Conservation (phyloP, 1,140 invertebrate genomes). For the Globodera ellingtonae region DNA sequence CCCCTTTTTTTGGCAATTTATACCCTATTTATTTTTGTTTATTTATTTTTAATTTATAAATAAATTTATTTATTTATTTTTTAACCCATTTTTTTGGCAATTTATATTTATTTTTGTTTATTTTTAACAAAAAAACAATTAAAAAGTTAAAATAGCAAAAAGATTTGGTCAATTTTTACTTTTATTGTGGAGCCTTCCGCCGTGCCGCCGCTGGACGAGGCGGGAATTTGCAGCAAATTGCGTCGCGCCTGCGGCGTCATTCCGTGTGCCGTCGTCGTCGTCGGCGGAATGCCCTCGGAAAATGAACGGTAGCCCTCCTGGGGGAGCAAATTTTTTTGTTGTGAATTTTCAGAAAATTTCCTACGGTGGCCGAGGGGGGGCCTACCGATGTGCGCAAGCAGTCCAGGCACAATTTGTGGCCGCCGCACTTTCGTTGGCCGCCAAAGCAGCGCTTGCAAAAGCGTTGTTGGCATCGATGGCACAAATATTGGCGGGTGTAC, state of each 20-base stretch:
- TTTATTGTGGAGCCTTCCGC: conserved; percentile 7
- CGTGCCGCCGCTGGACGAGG: not conserved
- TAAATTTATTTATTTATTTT: not conserved
- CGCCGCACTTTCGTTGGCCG: conserved; percentile 27
- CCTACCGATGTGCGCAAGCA: not conserved
- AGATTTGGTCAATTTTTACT: not conserved
- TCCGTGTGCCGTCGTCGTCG: not conserved
- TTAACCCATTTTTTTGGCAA: too few relatives aligned
- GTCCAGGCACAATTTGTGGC: conserved; percentile 27
- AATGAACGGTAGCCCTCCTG: conserved; percentile 18
- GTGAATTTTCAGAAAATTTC: not conserved
- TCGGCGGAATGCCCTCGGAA: not conserved
- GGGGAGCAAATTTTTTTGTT: not conserved
- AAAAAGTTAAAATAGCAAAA: too few relatives aligned
- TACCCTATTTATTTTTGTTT: too few relatives aligned
- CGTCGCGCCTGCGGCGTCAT: not conserved
- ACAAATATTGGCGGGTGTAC: conserved; percentile 7
- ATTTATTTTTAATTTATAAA: not conserved
- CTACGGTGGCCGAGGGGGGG: not conserved
- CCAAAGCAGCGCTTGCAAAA: conserved; percentile 27
- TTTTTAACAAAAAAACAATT: too few relatives aligned
- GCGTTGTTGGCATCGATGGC: conserved; percentile 21
- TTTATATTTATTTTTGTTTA: too few relatives aligned
- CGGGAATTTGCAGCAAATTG: conserved; percentile 18
- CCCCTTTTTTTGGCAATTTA: too few relatives aligned